Percentiles rank a stretch among this genome's conserved stretches.
Conservation (phyloP, 2,888 invertebrate genomes). For the Epinotia brunnichana region DNA sequence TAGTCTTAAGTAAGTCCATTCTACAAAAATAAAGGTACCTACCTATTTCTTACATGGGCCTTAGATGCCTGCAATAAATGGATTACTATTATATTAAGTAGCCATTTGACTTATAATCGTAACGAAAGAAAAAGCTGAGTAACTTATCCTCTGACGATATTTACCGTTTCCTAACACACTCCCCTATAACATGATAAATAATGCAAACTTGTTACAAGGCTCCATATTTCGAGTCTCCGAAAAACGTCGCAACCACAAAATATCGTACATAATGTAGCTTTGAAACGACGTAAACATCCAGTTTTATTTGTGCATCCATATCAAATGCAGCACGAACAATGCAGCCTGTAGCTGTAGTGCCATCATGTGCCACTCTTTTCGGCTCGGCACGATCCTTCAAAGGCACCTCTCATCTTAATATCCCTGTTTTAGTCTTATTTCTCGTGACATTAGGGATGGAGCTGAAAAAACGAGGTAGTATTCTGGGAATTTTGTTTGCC, state of each 20-base stretch:
- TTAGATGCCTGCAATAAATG: no score
- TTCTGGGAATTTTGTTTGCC: slow-evolving; percentile 22
- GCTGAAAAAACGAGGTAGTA: slow-evolving; percentile 57
- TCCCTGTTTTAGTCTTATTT: slow-evolving; percentile 80
- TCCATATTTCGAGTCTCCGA: slow-evolving; percentile 1
- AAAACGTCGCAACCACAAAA: slow-evolving; percentile 13
- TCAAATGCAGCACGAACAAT: slow-evolving; percentile 41
- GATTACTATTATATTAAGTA: no score
- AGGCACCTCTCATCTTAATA: slow-evolving; percentile 80
- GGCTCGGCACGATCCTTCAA: slow-evolving; percentile 71
- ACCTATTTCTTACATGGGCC: background rate
- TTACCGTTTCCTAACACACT: background rate
- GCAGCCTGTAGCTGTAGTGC: slow-evolving; percentile 64
- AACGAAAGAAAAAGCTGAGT: background rate
- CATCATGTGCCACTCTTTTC: slow-evolving; percentile 72
- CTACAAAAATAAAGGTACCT: background rate
- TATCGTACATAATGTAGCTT: slow-evolving; percentile 20
- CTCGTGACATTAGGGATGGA: slow-evolving; percentile 72
- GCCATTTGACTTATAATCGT: no score
- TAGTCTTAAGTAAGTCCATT: background rate
- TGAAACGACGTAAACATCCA: slow-evolving; percentile 30
- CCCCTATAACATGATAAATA: background rate
- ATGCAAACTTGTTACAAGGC: background rate
- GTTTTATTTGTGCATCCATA: slow-evolving; percentile 39
- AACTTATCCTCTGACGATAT: background rate